phyloP scores from a whole-genome alignment of 2,113 vertebrate genomes.

The Mugil cephalus region DNA sequence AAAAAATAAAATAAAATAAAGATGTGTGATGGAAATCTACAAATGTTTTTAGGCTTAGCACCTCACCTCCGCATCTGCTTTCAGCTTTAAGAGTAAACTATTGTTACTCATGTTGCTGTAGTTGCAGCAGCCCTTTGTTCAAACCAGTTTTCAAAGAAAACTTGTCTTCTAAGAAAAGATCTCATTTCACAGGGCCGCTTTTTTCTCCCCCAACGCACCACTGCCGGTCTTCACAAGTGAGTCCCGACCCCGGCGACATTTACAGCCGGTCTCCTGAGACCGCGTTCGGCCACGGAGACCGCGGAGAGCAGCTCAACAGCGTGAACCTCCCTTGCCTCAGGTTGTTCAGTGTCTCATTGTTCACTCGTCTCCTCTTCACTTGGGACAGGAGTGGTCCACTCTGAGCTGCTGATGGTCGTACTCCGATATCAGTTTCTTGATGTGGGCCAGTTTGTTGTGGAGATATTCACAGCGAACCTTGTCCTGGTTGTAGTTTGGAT shows the following conservation, averaged over 20 bases:
- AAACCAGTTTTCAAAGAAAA: constrained; percentile 19
- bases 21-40: constrained; percentile 30
- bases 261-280: constrained; percentile 14
- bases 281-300: constrained; percentile 1
- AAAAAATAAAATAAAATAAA: constrained; percentile 11
- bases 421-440: constrained; percentile 93
- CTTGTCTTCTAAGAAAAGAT: not conserved
- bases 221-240: constrained; percentile 49
- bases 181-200: constrained; percentile 68
- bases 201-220: constrained; percentile 85
- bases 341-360: not conserved
- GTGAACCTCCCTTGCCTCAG: constrained; percentile 2
- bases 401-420: constrained; percentile 90
- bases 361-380: not conserved
- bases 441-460: constrained; percentile 95
- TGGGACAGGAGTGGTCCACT: not conserved
- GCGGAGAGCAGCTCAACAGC: constrained; percentile 11
- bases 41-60: constrained; percentile 31
- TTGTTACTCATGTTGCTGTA: not conserved
- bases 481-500: constrained; percentile 92
- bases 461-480: constrained; percentile 94
- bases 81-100: constrained; percentile 7
- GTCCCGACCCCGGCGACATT: constrained; percentile 5
- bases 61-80: constrained; percentile 8
- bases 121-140: constrained; percentile 4